Base-by-base conservation (phyloP, 2,113 vertebrate genomes). In the Erythrocercus mccallii region DNA sequence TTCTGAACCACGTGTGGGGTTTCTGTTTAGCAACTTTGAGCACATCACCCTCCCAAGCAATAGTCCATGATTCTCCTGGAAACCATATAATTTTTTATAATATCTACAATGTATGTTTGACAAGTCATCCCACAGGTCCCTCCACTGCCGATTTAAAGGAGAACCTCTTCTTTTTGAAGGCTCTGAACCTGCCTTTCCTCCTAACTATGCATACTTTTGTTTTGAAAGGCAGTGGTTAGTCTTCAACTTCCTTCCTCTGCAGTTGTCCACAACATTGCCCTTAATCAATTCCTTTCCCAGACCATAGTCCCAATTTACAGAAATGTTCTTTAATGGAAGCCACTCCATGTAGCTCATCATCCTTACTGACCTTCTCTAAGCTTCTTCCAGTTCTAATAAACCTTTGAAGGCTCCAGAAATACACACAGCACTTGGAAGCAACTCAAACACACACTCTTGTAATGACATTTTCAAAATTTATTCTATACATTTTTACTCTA, bases 1-100 rank as follows among this genome's bases (percentile, higher is more conserved):
- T 92, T 33, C 65, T 68, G 35, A 85, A 78, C 28, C 50, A 9
- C 35, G 19, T 8, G 14, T 44, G 30, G 16, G 30, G 16, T 44
- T 92, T 68, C 61, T 71, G 35, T 56, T 47, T 5, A 90, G 38
- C 44, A 93, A 35, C 40, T 88, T 85, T 20, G 42, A 76, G 54
- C 54, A 81, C 15, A 45, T 27, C 31, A 51, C 15, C 20, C 9
- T 45, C 68, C 24, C 70, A 88, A 82, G 9, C 51, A 68, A 27
- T 5, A 68, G 40, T 48, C 22, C 44, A n/a, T 0, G 0, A 30
- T 40, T n/a, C 15, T 44, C 57, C 30, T 69, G 15, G 53, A 74
- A 88, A 76, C 8, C 1, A 0, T 15, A 9, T 11, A 27, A 38
- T 7, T 60, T 31, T 79, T 86, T 56, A 57, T n/a, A 54, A 2